phyloP scores from a whole-genome alignment of 2,888 invertebrate species.

The Phasia obesa region DNA sequence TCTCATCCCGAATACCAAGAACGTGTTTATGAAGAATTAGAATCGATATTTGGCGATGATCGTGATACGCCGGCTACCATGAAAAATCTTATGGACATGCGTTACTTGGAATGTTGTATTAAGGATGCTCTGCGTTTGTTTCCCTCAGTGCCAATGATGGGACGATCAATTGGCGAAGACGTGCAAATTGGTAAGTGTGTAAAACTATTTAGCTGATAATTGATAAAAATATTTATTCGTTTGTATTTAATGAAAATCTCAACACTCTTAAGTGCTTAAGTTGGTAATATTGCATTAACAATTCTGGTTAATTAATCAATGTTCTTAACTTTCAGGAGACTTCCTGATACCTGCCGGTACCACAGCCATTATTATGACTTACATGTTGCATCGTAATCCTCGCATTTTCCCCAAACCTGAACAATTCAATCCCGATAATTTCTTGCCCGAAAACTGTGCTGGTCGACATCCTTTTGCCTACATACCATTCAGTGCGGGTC shows the following conservation, averaged over 20 bases:
- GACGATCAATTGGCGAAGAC: conserved; percentile 84
- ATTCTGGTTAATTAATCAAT: too few species aligned
- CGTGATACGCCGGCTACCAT: conserved; percentile 83
- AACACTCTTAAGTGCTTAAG: too few species aligned
- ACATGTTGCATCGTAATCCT: conserved; percentile 86
- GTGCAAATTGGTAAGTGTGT: conserved; percentile 84
- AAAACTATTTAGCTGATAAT: not conserved
- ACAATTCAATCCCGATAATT: conserved; percentile 88
- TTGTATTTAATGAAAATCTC: not conserved
- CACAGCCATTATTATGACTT: conserved; percentile 85
- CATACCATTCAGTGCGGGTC: conserved; percentile 88
- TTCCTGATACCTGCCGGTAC: conserved; percentile 83
- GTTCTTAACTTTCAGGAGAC: conserved; percentile 75
- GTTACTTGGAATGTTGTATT: conserved; percentile 87
- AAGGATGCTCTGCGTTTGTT: conserved; percentile 87
- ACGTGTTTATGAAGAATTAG: conserved; percentile 83
- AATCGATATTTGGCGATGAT: conserved; percentile 82
- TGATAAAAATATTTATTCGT: not conserved
- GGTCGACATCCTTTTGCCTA: conserved; percentile 86
- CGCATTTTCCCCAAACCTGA: conserved; percentile 87
- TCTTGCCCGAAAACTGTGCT: conserved; percentile 85
- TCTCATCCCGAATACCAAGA: conserved; percentile 82
- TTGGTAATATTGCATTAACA: too few species aligned
- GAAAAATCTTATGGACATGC: conserved; percentile 86
- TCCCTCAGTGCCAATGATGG: conserved; percentile 87